These are phyloP conservation scores for Eupsilia transversa DNA, from an alignment of 2,888 invertebrate genomes.

Conservation along the genomic window DNA sequence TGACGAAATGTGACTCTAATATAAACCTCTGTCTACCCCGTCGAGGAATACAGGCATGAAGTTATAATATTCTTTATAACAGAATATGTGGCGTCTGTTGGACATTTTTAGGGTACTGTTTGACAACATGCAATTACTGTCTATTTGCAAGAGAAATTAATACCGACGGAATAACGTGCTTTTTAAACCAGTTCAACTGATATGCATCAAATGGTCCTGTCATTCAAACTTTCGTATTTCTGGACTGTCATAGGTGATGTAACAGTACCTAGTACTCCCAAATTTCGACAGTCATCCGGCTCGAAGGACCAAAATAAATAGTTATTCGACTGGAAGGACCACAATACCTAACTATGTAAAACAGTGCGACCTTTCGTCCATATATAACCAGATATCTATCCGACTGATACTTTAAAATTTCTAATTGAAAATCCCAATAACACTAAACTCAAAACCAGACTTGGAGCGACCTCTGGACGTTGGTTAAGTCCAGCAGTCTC, in stretches of 20 bases:
- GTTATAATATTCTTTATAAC: not conserved
- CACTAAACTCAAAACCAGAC: not conserved
- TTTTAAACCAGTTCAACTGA: slow-evolving; percentile 10
- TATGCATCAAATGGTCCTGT: not conserved
- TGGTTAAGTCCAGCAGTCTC: too few relatives aligned
- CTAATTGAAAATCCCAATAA: not conserved
- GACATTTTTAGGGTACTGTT: slow-evolving; percentile 20
- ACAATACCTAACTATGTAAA: not conserved
- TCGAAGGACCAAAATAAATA: slow-evolving; percentile 11
- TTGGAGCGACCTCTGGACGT: too few relatives aligned
- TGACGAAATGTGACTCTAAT: not conserved
- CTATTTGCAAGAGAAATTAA: slow-evolving; percentile 3
- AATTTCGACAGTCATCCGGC: not conserved
- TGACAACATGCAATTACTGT: slow-evolving; percentile 32
- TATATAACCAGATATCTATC: not conserved
- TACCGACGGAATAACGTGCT: slow-evolving; percentile 15
- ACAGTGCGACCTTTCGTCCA: not conserved
- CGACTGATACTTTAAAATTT: too few relatives aligned
- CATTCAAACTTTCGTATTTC: not conserved
- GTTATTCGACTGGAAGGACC: not conserved
- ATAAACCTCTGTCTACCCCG: not conserved
- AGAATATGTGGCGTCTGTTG: not conserved
- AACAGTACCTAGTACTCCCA: not conserved
- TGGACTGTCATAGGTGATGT: not conserved
- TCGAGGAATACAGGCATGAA: not conserved